Evolutionary conservation across 1,140 invertebrate genomes (phyloP).

Genomic region (Hyles vespertilio): DNA sequence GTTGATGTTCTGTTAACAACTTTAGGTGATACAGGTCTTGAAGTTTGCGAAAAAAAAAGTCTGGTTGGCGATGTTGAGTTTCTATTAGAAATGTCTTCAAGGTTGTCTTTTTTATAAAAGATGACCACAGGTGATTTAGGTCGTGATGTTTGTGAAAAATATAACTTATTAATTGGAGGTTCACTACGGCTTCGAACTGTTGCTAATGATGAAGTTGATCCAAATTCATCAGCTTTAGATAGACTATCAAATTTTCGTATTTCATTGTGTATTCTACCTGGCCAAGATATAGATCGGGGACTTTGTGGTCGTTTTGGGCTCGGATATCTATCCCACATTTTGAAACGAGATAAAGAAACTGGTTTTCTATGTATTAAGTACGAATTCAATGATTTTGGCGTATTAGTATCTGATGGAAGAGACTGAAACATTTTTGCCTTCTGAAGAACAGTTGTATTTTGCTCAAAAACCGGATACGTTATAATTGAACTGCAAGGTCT

Average conservation of each 20-base stretch:
- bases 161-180: slow-evolving; percentile 69
- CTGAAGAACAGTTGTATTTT: slow-evolving; percentile 77
- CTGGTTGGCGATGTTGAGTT: slow-evolving; percentile 46
- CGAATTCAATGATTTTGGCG: slow-evolving; percentile 76
- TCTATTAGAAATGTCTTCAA: slow-evolving; percentile 29
- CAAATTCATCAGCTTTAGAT: slow-evolving; percentile 47
- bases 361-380: slow-evolving; percentile 83
- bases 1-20: slow-evolving; percentile 30
- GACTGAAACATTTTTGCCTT: slow-evolving; percentile 80
- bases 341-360: slow-evolving; percentile 84
- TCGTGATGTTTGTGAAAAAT: slow-evolving; percentile 68
- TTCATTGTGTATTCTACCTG: slow-evolving; percentile 60
- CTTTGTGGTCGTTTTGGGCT: slow-evolving; percentile 40
- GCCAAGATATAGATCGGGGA: slow-evolving; percentile 69
- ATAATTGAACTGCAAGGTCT: slow-evolving; percentile 49
- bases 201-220: slow-evolving; percentile 53
- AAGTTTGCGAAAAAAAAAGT: slow-evolving; percentile 60
- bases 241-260: slow-evolving; percentile 64
- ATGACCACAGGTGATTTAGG: slow-evolving; percentile 60
- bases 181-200: slow-evolving; percentile 75
- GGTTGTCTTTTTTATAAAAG: slow-evolving; percentile 40
- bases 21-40: slow-evolving; percentile 52
- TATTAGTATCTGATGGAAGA: slow-evolving; percentile 51
- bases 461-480: slow-evolving; percentile 49
- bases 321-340: slow-evolving; percentile 78